A percentile compares a stretch with the other conserved stretches of the same genome.
These are phyloP conservation scores for Perccottus glenii DNA, from an alignment of 2,113 vertebrate species.

Conservation along the genomic window DNA sequence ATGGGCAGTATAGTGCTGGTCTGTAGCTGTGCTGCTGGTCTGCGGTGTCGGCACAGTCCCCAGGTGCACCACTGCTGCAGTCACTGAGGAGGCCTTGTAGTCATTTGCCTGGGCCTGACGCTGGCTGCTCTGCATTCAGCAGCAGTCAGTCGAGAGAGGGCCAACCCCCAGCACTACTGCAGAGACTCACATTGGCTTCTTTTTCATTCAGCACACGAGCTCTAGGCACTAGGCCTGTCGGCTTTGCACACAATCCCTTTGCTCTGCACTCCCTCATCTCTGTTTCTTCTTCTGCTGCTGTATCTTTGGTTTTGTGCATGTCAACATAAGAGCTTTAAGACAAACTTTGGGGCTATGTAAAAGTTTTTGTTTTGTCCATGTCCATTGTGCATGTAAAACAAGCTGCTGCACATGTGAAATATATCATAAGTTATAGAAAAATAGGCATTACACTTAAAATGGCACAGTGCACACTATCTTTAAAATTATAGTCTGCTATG, in stretches of 20 bases:
- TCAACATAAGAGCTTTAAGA: too few relatives aligned
- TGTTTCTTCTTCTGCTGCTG: constrained; percentile 2
- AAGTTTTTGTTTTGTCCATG: too few relatives aligned
- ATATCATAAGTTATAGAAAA: too few relatives aligned
- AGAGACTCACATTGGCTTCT: constrained; percentile 47
- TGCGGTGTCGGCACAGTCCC: constrained; percentile 45
- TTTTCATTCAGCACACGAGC: constrained; percentile 72
- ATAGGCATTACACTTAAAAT: too few relatives aligned
- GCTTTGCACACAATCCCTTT: constrained; percentile 56
- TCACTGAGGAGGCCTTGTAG: constrained; percentile 78
- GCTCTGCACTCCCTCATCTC: constrained; percentile 31
- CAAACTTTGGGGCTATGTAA: too few relatives aligned
- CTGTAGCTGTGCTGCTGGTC: constrained; percentile 42
- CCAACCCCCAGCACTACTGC: constrained; percentile 51
- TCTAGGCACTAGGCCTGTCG: constrained; percentile 54
- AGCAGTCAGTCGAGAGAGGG: constrained; percentile 52
- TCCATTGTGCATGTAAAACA: too few relatives aligned
- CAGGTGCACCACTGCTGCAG: constrained; percentile 73
- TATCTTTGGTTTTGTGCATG: neutral
- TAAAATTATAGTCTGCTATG: too few relatives aligned
- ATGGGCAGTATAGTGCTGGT: constrained; percentile 14
- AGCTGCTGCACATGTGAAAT: too few relatives aligned
- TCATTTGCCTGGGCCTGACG: constrained; percentile 69
- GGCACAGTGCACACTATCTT: too few relatives aligned
- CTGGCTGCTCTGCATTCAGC: constrained; percentile 77